phyloP scores from a whole-genome alignment of 2,113 vertebrate species.

The Dipodomys merriami region DNA sequence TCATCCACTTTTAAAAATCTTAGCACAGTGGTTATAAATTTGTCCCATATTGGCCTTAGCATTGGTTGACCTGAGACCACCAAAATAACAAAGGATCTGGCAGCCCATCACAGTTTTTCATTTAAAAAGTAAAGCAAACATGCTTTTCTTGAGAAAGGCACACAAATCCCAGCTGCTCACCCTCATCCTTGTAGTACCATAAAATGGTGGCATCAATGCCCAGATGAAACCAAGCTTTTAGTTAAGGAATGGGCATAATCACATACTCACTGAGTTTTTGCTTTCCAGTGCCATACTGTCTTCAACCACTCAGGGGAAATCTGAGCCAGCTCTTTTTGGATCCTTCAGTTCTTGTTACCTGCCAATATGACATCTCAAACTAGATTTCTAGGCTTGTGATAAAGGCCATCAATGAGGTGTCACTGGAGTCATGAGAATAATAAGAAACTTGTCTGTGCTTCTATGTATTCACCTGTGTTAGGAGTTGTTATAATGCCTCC shows the following conservation, averaged over 20 bases:
- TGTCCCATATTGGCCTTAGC: slow-evolving; percentile 42
- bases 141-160: slow-evolving; percentile 8
- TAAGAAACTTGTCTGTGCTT: neutral
- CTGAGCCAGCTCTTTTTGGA: neutral
- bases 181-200: neutral
- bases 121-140: neutral
- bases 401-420: neutral
- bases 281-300: neutral
- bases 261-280: neutral
- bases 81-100: slow-evolving; percentile 57
- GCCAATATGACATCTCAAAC: neutral
- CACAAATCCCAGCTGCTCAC: slow-evolving; percentile 38
- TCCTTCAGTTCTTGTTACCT: slow-evolving; percentile 21
- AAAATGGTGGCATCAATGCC: slow-evolving; percentile 11
- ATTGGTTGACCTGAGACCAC: slow-evolving; percentile 65
- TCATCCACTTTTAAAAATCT: slow-evolving; percentile 64
- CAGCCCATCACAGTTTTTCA: neutral
- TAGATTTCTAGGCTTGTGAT: neutral
- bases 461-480: neutral
- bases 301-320: neutral
- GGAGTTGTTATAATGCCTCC: slow-evolving; percentile 7
- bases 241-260: slow-evolving; percentile 10
- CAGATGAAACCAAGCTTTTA: slow-evolving; percentile 2
- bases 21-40: slow-evolving; percentile 75
- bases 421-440: neutral